These are phyloP conservation scores for Hippocampus guttulatus DNA, from an alignment of 2,113 vertebrate genomes.

Conservation along the genomic window DNA sequence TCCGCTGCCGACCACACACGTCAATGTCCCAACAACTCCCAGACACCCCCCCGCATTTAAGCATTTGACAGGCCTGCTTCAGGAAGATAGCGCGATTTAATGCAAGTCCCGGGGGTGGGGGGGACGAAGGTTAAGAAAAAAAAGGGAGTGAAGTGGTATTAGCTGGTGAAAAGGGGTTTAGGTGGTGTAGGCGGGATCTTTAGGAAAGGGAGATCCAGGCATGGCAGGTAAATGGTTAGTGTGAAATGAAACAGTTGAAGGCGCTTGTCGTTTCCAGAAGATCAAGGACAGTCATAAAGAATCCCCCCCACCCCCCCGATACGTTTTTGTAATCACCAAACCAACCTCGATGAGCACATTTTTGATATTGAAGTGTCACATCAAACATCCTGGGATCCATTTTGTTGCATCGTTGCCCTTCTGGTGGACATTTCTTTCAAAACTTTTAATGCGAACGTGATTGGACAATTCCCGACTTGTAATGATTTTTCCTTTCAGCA, in stretches of 20 bases:
- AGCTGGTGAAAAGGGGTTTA: constrained; percentile 62
- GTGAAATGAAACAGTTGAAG: constrained; percentile 4
- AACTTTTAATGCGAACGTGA: too few species aligned
- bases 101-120: constrained; percentile 42
- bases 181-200: constrained; percentile 25
- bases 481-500: too few species aligned
- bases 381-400: not conserved
- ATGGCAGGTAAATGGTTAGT: constrained; percentile 10
- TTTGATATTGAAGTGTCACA: not conserved
- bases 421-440: too few species aligned
- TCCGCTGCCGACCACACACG: constrained; percentile 39
- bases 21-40: constrained; percentile 24
- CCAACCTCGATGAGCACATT: not conserved
- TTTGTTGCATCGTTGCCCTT: not conserved
- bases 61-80: constrained; percentile 70
- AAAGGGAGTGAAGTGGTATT: constrained; percentile 62
- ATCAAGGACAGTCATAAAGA: not conserved
- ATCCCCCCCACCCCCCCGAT: not conserved
- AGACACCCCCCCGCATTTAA: constrained; percentile 28
- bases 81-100: constrained; percentile 71
- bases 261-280: constrained; percentile 5
- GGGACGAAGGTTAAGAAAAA: constrained; percentile 24
- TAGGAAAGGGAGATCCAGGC: constrained; percentile 26
- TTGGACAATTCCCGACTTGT: too few species aligned
- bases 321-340: not conserved